Percentiles rank a stretch among this genome's conserved stretches.
These are phyloP conservation scores for Salmo trutta DNA, from an alignment of 2,797 vertebrate species.

Conservation along the genomic window DNA sequence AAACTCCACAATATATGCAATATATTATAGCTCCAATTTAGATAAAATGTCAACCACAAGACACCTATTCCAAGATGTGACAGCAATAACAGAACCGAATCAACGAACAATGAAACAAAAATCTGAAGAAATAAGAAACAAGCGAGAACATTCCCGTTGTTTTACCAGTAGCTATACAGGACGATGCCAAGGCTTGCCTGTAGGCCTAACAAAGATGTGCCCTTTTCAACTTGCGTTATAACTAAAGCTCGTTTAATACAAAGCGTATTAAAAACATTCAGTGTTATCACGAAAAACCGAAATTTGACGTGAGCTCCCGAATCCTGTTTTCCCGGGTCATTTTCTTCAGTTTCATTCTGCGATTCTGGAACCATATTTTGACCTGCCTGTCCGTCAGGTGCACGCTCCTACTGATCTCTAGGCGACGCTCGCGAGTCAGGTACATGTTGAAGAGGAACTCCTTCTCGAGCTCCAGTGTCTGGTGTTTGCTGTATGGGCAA, in stretches of 20 bases:
- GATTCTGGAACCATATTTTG: conserved; percentile 99
- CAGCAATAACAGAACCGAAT: conserved; percentile 45
- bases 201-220: conserved; percentile 36
- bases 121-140: conserved; percentile 36
- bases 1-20: conserved; percentile 16
- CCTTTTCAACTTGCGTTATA: conserved; percentile 27
- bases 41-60: conserved; percentile 33
- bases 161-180: conserved; percentile 47
- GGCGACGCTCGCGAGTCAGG: conserved; percentile 99
- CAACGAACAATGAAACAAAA: conserved; percentile 37
- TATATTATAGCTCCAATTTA: conserved; percentile 5
- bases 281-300: conserved; percentile 91
- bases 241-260: background rate
- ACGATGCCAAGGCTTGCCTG: conserved; percentile 31
- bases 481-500: conserved; percentile 97
- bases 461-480: conserved; percentile 98
- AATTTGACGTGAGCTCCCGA: conserved; percentile 96
- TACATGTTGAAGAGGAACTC: conserved; percentile 99
- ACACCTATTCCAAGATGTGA: conserved; percentile 52
- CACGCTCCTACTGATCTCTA: conserved; percentile 98
- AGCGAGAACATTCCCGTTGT: conserved; percentile 20
- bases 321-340: conserved; percentile 98
- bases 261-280: background rate
- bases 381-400: conserved; percentile 99
- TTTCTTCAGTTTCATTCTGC: conserved; percentile 99